These are phyloP conservation scores for Tragulus kanchil DNA, from an alignment of 2,113 vertebrate species.

Conservation along the genomic window DNA sequence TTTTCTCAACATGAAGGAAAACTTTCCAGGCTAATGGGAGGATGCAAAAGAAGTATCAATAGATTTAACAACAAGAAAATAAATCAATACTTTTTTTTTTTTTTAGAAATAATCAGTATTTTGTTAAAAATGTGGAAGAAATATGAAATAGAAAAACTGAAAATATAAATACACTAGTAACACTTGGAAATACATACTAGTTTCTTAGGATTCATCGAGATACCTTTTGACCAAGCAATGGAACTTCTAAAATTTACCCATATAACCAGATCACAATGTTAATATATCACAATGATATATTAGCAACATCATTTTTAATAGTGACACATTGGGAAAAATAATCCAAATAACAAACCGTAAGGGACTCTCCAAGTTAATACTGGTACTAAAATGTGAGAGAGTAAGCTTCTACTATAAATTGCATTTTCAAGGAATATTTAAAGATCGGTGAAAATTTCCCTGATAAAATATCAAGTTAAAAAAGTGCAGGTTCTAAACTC, in stretches of 20 bases:
- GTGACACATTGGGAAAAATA: background rate
- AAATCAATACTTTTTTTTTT: background rate
- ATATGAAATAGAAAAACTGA: background rate
- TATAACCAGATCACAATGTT: background rate
- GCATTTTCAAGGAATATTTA: background rate
- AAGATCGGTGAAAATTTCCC: background rate
- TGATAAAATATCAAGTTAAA: background rate
- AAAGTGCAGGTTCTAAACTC: background rate
- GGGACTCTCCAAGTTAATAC: background rate
- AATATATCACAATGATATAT: background rate
- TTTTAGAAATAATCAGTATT: background rate
- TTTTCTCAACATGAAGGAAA: background rate
- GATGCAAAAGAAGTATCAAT: background rate
- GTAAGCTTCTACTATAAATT: background rate
- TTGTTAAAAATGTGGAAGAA: background rate
- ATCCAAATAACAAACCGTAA: background rate
- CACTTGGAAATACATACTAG: background rate
- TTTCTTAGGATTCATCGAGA: background rate
- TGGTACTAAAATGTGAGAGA: background rate
- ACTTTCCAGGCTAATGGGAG: background rate
- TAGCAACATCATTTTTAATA: background rate
- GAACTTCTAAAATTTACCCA: no score
- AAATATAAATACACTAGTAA: background rate
- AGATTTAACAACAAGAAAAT: background rate
- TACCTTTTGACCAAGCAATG: background rate